Evolutionary conservation across 2,888 invertebrate genomes (phyloP).

Genomic region (Mesodorylaimus sp.): DNA sequence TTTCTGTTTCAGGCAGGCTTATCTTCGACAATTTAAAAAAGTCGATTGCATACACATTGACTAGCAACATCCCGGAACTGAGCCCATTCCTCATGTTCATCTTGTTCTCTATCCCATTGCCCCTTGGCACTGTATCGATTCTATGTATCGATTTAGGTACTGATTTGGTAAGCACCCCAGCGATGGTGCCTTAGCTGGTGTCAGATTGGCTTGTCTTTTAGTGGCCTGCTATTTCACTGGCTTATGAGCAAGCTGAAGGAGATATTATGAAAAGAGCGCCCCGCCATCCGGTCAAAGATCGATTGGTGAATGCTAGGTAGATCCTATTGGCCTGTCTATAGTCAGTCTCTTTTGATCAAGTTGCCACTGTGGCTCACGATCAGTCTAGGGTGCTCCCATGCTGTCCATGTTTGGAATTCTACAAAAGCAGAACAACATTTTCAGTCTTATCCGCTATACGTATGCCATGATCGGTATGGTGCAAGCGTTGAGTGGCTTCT

Average conservation of each 20-base stretch:
- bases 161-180: constrained; percentile 36
- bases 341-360: no score
- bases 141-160: constrained; percentile 41
- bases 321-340: background rate
- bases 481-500: constrained; percentile 99
- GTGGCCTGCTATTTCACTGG: constrained; percentile 54
- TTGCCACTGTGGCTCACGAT: no score
- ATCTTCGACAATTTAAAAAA: constrained; percentile 42
- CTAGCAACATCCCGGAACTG: constrained; percentile 40
- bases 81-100: constrained; percentile 40
- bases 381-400: no score
- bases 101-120: constrained; percentile 37
- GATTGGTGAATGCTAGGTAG: constrained; percentile 56
- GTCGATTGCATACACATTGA: constrained; percentile 40
- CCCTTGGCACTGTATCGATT: constrained; percentile 40
- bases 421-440: background rate
- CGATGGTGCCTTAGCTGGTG: no score
- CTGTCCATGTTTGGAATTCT: no score
- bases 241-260: constrained; percentile 51
- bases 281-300: constrained; percentile 45
- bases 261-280: constrained; percentile 52
- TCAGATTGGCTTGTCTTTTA: constrained; percentile 29
- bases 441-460: constrained; percentile 86
- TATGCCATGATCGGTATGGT: constrained; percentile 99
- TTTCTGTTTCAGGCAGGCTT: constrained; percentile 30